These are phyloP conservation scores for Cyprinodon variegatus DNA, from an alignment of 2,113 vertebrate genomes.

Conservation along the genomic window DNA sequence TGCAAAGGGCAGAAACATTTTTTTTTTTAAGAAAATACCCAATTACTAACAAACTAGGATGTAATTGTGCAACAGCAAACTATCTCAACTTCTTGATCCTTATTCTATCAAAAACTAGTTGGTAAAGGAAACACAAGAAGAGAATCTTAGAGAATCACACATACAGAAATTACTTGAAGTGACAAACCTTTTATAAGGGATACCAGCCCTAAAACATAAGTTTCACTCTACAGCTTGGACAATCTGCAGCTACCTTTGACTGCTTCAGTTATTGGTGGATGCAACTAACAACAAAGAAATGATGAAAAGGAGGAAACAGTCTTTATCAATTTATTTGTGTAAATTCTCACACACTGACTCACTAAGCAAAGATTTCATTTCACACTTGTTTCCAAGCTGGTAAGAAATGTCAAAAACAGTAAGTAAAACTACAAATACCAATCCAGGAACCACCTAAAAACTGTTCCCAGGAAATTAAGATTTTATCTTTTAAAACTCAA, in stretches of 20 bases:
- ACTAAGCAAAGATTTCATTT: not conserved
- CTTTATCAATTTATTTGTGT: not conserved
- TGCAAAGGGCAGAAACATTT: constrained; percentile 19
- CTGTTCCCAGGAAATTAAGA: not conserved
- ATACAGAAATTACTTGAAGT: constrained; percentile 2
- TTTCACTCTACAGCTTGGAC: constrained; percentile 9
- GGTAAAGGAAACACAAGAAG: not conserved
- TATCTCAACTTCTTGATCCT: no score
- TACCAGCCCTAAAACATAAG: constrained; percentile 34
- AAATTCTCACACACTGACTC: not conserved
- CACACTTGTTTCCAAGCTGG: not conserved
- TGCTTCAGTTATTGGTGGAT: not conserved
- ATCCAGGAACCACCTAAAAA: not conserved
- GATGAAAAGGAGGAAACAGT: not conserved
- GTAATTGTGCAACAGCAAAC: not conserved
- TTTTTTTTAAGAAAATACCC: not conserved
- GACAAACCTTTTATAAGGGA: constrained; percentile 39
- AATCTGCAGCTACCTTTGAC: not conserved
- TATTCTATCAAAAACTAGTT: not conserved
- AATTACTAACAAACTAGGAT: not conserved
- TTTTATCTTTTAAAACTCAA: not conserved
- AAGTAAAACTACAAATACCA: not conserved
- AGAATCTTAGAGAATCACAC: not conserved
- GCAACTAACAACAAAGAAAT: not conserved
- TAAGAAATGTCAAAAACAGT: not conserved